Conservation (phyloP, 2,797 vertebrate species). For the Aphelocoma californica region DNA sequence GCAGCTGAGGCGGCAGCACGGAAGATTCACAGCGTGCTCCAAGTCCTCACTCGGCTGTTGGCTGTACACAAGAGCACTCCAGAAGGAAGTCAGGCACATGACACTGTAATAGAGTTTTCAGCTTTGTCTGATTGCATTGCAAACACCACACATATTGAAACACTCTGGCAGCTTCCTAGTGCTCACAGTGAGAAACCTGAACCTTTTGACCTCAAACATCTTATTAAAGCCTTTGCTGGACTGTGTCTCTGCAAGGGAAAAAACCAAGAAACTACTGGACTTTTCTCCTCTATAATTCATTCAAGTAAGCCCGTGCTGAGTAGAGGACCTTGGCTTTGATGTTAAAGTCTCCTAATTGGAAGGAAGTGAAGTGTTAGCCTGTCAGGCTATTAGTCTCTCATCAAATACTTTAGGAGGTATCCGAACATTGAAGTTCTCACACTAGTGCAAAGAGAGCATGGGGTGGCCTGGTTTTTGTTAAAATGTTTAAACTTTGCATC, state of each 20-base stretch:
- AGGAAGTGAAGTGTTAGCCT: constrained; percentile 96
- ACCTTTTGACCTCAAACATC: constrained; percentile 84
- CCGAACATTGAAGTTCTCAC: constrained; percentile 86
- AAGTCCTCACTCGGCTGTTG: neutral
- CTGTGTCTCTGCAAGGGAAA: constrained; percentile 78
- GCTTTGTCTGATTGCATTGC: constrained; percentile 70
- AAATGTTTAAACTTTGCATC: constrained; percentile 76
- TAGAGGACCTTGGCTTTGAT: constrained; percentile 91
- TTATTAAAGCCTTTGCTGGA: constrained; percentile 85
- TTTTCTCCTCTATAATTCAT: constrained; percentile 87
- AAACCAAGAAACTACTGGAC: constrained; percentile 75
- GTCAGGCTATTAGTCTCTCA: constrained; percentile 93
- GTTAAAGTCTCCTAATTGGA: constrained; percentile 96
- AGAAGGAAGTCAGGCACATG: constrained; percentile 52
- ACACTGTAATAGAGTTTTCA: constrained; percentile 54
- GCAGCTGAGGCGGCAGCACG: neutral
- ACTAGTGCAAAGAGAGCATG: constrained; percentile 74
- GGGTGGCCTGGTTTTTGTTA: constrained; percentile 88
- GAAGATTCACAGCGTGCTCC: neutral
- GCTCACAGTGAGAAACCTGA: constrained; percentile 77
- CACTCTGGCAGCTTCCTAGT: constrained; percentile 77
- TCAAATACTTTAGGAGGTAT: constrained; percentile 90
- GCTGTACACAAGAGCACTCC: neutral
- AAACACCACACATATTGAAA: constrained; percentile 79
- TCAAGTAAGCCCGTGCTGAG: constrained; percentile 84